Conservation (phyloP, 2,797 vertebrate species). For the Artibeus jamaicensis region DNA sequence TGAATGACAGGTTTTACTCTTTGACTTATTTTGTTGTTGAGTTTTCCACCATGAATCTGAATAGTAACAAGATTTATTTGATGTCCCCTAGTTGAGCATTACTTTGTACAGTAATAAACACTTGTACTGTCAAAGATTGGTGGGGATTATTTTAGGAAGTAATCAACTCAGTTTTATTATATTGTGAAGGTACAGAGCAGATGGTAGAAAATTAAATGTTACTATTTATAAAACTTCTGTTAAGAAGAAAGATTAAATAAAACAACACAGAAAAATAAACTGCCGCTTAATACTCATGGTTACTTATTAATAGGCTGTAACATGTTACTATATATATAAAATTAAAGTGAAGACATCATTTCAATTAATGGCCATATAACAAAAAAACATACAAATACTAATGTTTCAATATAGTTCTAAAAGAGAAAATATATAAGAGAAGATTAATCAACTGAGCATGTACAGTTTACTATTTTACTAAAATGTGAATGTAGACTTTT, state of each 20-base stretch:
- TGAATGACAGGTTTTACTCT: neutral
- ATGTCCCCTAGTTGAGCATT: conserved; percentile 51
- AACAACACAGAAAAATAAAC: neutral
- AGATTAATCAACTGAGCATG: neutral
- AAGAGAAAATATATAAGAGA: neutral
- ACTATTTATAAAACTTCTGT: conserved; percentile 8
- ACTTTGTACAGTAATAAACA: conserved; percentile 48
- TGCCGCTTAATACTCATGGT: neutral
- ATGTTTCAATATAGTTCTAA: neutral
- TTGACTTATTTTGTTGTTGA: conserved; percentile 57
- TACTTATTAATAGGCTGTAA: neutral
- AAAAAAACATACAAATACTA: neutral
- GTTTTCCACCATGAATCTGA: conserved; percentile 52
- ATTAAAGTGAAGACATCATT: neutral
- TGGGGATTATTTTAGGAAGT: conserved; percentile 29
- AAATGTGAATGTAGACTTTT: conserved; percentile 17
- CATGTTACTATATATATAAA: neutral
- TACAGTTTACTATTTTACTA: neutral
- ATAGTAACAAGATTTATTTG: conserved; percentile 58
- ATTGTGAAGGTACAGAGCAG: conserved; percentile 22
- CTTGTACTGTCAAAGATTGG: conserved; percentile 38
- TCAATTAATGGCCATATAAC: neutral
- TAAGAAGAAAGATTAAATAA: conserved; percentile 10
- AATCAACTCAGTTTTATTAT: conserved; percentile 32
- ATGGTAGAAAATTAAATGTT: conserved; percentile 31